Evolutionary conservation across 2,888 invertebrate genomes (phyloP).

Genomic region (Gastracanthus pulcherrimus): DNA sequence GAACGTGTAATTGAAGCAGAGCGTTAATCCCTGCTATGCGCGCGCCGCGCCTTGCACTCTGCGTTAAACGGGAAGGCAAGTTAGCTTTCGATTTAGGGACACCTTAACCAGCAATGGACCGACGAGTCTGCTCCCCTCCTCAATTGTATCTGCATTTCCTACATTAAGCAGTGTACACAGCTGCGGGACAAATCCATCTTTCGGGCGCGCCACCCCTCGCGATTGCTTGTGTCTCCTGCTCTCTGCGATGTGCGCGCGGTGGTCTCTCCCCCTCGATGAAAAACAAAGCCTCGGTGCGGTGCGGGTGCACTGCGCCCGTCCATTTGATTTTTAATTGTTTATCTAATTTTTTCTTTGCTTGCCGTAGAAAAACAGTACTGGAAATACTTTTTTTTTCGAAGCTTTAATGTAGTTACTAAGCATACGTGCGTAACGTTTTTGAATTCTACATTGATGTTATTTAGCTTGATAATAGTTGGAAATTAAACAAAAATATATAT

Average conservation of each 20-base stretch:
- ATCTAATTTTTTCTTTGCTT: background rate
- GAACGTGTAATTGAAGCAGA: constrained; percentile 32
- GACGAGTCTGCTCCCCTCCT: constrained; percentile 61
- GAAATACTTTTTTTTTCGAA: background rate
- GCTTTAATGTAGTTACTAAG: too few species aligned
- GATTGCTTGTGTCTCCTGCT: background rate
- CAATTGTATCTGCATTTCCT: constrained; percentile 57
- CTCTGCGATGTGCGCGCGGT: background rate
- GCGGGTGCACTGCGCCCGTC: background rate
- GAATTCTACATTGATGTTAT: too few species aligned
- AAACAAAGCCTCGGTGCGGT: constrained; percentile 30
- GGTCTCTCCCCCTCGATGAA: constrained; percentile 9
- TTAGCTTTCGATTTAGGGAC: constrained; percentile 72
- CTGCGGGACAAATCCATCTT: constrained; percentile 73
- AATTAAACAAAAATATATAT: too few species aligned
- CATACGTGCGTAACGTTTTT: too few species aligned
- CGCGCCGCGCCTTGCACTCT: constrained; percentile 60
- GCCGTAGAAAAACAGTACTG: background rate
- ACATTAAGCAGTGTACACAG: constrained; percentile 76
- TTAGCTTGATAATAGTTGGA: too few species aligned
- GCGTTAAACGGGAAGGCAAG: constrained; percentile 63
- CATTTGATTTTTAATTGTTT: constrained; percentile 33
- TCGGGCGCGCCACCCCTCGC: constrained; percentile 60
- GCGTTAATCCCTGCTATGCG: constrained; percentile 46
- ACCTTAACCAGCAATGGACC: constrained; percentile 71